Evolutionary conservation across 2,113 vertebrate species (phyloP).

Genomic region (Onychostruthus taczanowskii): DNA sequence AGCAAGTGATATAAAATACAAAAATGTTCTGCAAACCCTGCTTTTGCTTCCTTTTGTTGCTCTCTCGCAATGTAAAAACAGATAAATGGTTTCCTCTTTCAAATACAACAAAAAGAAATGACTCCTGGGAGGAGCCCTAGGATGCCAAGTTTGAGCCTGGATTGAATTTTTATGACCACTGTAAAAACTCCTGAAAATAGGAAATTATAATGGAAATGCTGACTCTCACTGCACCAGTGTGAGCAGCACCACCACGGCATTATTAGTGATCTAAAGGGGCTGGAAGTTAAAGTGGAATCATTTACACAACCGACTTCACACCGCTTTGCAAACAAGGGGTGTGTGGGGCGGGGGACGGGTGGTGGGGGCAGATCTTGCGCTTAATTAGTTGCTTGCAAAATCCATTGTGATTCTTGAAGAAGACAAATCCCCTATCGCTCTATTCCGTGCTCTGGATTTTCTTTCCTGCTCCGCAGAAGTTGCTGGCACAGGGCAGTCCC

Average conservation of each 20-base stretch:
- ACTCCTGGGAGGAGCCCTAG: slow-evolving; percentile 58
- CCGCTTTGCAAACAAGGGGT: neutral
- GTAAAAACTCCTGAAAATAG: slow-evolving; percentile 69
- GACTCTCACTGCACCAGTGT: slow-evolving; percentile 8
- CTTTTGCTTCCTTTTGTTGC: slow-evolving; percentile 53
- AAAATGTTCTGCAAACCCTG: neutral
- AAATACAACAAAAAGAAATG: slow-evolving; percentile 55
- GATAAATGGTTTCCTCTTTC: slow-evolving; percentile 70
- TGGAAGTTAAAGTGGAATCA: slow-evolving; percentile 38
- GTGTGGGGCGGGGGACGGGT: neutral
- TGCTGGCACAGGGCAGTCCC: neutral
- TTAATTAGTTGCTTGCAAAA: slow-evolving; percentile 45
- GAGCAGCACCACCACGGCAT: neutral
- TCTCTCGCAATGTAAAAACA: slow-evolving; percentile 55
- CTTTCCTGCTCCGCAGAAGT: neutral
- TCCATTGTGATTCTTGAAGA: slow-evolving; percentile 3
- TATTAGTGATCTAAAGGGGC: neutral
- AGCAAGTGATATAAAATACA: neutral
- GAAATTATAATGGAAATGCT: slow-evolving; percentile 68
- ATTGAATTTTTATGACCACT: slow-evolving; percentile 59
- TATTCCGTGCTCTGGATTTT: neutral
- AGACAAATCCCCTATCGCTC: slow-evolving; percentile 4
- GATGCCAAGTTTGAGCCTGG: slow-evolving; percentile 60
- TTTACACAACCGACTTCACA: slow-evolving; percentile 12
- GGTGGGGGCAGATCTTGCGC: neutral